Evolutionary conservation across 2,113 vertebrate species (phyloP), one percentile per base, ranked within the genome.

Genomic region (Pseudorasbora parva): DNA sequence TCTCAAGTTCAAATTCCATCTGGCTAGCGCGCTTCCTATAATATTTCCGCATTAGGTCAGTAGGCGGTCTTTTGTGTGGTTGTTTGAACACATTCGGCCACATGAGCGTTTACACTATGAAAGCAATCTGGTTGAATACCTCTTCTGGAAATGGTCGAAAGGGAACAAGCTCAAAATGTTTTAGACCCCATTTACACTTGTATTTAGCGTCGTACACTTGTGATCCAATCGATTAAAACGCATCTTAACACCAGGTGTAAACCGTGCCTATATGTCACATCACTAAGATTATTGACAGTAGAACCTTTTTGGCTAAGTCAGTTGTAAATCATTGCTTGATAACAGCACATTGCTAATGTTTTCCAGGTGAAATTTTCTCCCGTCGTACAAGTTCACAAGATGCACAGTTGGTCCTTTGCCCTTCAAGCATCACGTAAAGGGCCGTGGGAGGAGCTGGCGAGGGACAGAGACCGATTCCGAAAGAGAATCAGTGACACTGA

Each of bases 381-480:
- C 8, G 19, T 92, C 2, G 92, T 97, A 66, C 90, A 94, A 0
- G 90, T 97, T 19, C 96, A 95, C 19, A 88, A 91, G 33, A 93
- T 97, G 92, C 83, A 88, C n/a, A 92, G 94, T 6, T 98, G 97
- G 97, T 89, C 89, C 0, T 96, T 95, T 11, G 95, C 96, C 0
- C 91, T 93, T 19, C 93, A 91, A 56, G 94, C 94, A 0, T 94
- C 94, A 41, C 95, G 96, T 4, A 93, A 90, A 77, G 96, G 96
- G 7, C 95, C 89, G 7, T 98, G 97, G 97, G 96, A 98, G 49
- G 95, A 96, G 86, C 57, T 94, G 5, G 97, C 92, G 0, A 92
- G 97, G 0, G 97, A 98, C 84, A 92, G 95, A 0, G 92, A 92
- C 56, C 96, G 96, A 17, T 98, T 98, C 47, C 85, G 78, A 19